Base-by-base conservation (phyloP, 2,888 invertebrate species). In the Cheilosia urbana region DNA sequence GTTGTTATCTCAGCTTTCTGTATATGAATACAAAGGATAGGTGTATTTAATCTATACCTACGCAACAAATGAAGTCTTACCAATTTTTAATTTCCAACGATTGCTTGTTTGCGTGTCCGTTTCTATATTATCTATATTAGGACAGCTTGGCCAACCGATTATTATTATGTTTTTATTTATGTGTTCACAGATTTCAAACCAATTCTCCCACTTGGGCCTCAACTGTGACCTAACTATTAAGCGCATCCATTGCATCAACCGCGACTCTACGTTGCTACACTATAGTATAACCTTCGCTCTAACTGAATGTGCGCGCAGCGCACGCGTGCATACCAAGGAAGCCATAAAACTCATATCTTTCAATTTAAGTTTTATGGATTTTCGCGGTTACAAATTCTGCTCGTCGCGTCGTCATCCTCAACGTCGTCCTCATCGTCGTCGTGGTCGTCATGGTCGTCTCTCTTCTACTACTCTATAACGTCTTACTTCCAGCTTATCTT, bases 271-370 rank as follows among this genome's bases (percentile, higher is more conserved):
- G 55, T 42, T 47, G 57, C 58, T 42, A 24, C 27, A 27, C 62
- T 27, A 4, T 51, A 62, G 30, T 62, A 62, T 51, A 30, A 27
- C 49, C 63, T 21, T 42, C 42, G 11, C 19, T 49, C 11, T 45
- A 69, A 71, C 75, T 76, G 66, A 66, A 53, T 47, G 71, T 55
- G 72, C 76, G 63, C 80, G 71, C 65, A 76, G 63, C 80, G 71
- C 65, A 76, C 76, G 81, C 76, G 71, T 68, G 63, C 76, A 77
- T 81, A 77, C 72, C 85, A 63, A 57, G 55, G 40, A 81, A 72
- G 81, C 68, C 76, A 85, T 85, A 85, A 85, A 85, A 85, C 47
- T 85, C 81, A 85, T 85, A 85, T 85, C 85, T 85, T 85, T 85
- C 85, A 85, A 81, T 85, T 81, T 80, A 77, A 85, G 85, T 85